Conservation (phyloP, 2,888 invertebrate genomes). For the Chrysomela aeneicollis region DNA sequence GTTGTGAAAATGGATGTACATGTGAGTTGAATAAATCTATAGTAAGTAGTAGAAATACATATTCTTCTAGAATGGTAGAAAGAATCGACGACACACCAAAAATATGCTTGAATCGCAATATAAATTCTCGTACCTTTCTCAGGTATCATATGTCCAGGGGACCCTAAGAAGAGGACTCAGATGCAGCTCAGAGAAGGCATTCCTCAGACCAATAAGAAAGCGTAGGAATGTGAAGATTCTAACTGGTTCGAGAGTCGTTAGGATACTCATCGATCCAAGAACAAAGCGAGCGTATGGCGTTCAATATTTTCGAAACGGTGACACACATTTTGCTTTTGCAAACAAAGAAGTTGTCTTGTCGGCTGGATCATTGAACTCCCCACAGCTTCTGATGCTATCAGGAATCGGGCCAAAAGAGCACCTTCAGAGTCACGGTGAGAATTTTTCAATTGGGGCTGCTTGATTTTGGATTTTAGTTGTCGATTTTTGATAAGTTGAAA, state of each 20-base stretch:
- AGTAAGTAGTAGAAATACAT: too few species aligned
- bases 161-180: conserved; percentile 68
- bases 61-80: too few species aligned
- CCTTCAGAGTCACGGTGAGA: conserved; percentile 62
- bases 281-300: conserved; percentile 75
- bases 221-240: conserved; percentile 75
- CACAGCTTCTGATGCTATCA: conserved; percentile 89
- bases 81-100: too few species aligned
- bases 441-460: too few species aligned
- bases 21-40: too few species aligned
- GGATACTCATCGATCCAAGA: conserved; percentile 70
- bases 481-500: too few species aligned
- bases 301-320: conserved; percentile 67
- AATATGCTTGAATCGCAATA: too few species aligned
- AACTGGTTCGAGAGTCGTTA: conserved; percentile 68
- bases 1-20: too few species aligned
- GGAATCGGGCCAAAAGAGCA: conserved; percentile 70
- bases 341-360: conserved; percentile 84
- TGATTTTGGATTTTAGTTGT: too few species aligned
- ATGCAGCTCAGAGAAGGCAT: conserved; percentile 72
- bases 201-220: conserved; percentile 67
- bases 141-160: conserved; percentile 64
- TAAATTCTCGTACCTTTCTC: too few species aligned
- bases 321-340: conserved; percentile 63
- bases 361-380: conserved; percentile 89